phyloP scores from a whole-genome alignment of 2,888 invertebrate species.

The Gerris lacustris region DNA sequence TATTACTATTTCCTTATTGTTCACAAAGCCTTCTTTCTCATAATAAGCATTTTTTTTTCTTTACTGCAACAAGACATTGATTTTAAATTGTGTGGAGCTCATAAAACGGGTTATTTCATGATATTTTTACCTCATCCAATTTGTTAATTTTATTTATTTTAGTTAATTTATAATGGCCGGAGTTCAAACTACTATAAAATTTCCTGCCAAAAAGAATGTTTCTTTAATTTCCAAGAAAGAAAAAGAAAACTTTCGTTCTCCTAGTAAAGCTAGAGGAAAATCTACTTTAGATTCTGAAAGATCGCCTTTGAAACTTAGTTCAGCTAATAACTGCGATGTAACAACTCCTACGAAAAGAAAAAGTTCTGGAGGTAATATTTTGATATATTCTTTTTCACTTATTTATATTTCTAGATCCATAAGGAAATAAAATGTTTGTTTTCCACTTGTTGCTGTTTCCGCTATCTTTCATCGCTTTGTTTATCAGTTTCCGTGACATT shows the following conservation, averaged over 20 bases:
- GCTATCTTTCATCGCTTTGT: too few species aligned
- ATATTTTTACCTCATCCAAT: too few species aligned
- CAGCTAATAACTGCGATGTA: background rate
- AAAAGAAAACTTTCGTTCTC: background rate
- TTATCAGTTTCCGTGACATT: too few species aligned
- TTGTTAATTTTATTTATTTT: too few species aligned
- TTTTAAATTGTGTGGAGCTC: too few species aligned
- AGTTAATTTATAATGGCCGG: constrained; percentile 5
- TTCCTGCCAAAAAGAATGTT: constrained; percentile 17
- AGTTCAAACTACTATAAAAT: constrained; percentile 14
- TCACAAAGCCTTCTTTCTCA: too few species aligned
- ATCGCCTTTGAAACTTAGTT: constrained; percentile 5
- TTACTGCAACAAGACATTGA: too few species aligned
- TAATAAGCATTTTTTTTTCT: too few species aligned
- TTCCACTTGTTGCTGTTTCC: too few species aligned
- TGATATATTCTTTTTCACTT: background rate
- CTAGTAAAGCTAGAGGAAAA: constrained; percentile 7
- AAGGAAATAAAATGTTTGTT: too few species aligned
- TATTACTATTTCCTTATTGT: too few species aligned
- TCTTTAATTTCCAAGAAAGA: background rate
- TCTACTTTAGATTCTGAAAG: constrained; percentile 2
- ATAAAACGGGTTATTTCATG: too few species aligned
- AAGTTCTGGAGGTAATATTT: background rate
- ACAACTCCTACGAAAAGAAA: background rate
- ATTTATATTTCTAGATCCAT: background rate